Conservation (phyloP, 2,113 vertebrate species). For the Spea multiplicata region DNA sequence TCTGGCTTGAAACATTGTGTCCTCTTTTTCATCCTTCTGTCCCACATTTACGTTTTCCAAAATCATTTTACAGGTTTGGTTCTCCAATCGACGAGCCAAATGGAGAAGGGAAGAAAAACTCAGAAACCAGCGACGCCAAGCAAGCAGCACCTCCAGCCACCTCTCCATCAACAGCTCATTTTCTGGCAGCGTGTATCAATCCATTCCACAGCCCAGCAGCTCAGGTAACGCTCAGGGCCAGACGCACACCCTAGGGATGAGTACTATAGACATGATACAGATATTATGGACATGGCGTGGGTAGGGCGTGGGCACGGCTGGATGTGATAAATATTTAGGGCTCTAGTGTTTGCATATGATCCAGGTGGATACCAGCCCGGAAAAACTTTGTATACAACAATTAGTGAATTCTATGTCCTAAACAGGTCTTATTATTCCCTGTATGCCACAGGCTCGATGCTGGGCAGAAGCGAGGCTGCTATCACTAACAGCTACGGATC, state of each 20-base stretch:
- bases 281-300: too few relatives aligned
- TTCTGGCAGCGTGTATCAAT: conserved; percentile 71
- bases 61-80: conserved; percentile 76
- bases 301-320: too few relatives aligned
- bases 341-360: too few relatives aligned
- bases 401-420: too few relatives aligned
- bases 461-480: conserved; percentile 72
- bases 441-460: conserved; percentile 68
- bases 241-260: too few relatives aligned
- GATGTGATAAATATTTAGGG: too few relatives aligned
- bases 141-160: conserved; percentile 66
- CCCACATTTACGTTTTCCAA: background rate
- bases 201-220: conserved; percentile 43
- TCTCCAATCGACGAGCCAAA: conserved; percentile 82
- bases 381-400: too few relatives aligned
- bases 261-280: too few relatives aligned
- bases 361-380: too few relatives aligned
- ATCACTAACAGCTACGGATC: conserved; percentile 64
- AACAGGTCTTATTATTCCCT: background rate
- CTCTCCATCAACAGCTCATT: conserved; percentile 74
- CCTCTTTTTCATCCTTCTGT: too few relatives aligned
- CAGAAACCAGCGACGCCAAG: conserved; percentile 75
- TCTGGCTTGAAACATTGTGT: too few relatives aligned
- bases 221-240: conserved; percentile 18
- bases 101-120: conserved; percentile 83